A percentile compares a stretch with the other conserved stretches of the same genome.
phyloP scores from a whole-genome alignment of 2,888 invertebrate species.

The Agelastica alni region DNA sequence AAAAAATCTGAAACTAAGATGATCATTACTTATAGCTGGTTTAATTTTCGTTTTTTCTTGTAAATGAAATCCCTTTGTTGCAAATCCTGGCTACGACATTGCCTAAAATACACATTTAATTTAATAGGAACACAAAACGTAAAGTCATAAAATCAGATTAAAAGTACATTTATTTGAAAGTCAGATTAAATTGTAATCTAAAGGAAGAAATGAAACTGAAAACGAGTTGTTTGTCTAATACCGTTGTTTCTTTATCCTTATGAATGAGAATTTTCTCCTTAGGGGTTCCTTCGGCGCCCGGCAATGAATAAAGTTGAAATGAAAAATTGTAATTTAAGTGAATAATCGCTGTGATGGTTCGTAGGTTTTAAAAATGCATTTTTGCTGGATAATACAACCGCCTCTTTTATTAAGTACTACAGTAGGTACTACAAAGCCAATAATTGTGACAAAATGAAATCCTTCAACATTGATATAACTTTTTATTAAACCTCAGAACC shows the following conservation, averaged over 20 bases:
- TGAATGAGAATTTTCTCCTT: constrained; percentile 17
- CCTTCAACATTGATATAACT: too few species aligned
- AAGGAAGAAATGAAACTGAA: constrained; percentile 25
- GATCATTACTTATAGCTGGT: too few species aligned
- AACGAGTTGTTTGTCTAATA: constrained; percentile 24
- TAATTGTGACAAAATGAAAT: too few species aligned
- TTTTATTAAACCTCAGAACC: too few species aligned
- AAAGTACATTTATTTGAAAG: constrained; percentile 26
- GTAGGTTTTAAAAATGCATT: background rate
- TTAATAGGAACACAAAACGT: constrained; percentile 27
- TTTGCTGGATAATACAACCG: too few species aligned
- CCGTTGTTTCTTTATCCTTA: constrained; percentile 19
- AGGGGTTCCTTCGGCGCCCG: background rate
- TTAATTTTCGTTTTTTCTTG: too few species aligned
- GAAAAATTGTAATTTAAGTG: constrained; percentile 15
- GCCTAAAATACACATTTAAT: constrained; percentile 26
- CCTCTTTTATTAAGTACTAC: too few species aligned
- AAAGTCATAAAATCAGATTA: constrained; percentile 30
- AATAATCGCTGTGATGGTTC: background rate
- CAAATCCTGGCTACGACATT: background rate
- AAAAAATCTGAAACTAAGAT: too few species aligned
- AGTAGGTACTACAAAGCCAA: too few species aligned
- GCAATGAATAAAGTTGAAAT: constrained; percentile 9
- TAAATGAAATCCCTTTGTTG: background rate
- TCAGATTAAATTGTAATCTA: constrained; percentile 30